These are phyloP conservation scores for Bufo gargarizans DNA, from an alignment of 2,113 vertebrate species.

Conservation along the genomic window DNA sequence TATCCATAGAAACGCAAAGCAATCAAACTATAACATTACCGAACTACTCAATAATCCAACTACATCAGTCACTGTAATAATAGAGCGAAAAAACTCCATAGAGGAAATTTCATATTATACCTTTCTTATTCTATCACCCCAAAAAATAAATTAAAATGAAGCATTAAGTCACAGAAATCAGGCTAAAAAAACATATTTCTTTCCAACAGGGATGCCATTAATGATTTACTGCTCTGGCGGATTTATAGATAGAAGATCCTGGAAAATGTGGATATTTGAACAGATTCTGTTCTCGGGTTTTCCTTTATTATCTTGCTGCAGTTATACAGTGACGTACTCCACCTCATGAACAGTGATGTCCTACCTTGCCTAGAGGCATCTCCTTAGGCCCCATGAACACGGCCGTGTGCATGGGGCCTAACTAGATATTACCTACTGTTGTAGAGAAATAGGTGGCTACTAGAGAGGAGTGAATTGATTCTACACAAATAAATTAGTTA, in stretches of 20 bases:
- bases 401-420: too few relatives aligned
- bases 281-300: background rate
- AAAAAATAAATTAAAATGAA: background rate
- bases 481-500: too few relatives aligned
- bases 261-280: slow-evolving; percentile 11
- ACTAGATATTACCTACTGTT: too few relatives aligned
- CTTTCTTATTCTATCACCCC: slow-evolving; percentile 6
- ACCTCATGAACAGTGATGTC: background rate
- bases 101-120: slow-evolving; percentile 19
- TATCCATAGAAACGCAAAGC: slow-evolving; percentile 23
- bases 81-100: slow-evolving; percentile 5
- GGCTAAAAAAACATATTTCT: background rate
- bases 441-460: too few relatives aligned
- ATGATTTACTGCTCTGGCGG: background rate
- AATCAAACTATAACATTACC: slow-evolving; percentile 1
- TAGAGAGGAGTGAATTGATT: too few relatives aligned
- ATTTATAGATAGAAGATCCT: slow-evolving; percentile 2
- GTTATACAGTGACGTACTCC: background rate
- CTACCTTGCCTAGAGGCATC: too few relatives aligned
- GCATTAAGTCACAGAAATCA: background rate
- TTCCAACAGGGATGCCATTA: background rate
- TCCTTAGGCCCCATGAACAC: too few relatives aligned
- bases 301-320: background rate
- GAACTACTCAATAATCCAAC: slow-evolving; percentile 16
- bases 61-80: slow-evolving; percentile 15